A percentile compares a stretch with the other conserved stretches of the same genome.
Conservation (phyloP, 2,797 vertebrate species). For the Dicrostonyx torquatus region DNA sequence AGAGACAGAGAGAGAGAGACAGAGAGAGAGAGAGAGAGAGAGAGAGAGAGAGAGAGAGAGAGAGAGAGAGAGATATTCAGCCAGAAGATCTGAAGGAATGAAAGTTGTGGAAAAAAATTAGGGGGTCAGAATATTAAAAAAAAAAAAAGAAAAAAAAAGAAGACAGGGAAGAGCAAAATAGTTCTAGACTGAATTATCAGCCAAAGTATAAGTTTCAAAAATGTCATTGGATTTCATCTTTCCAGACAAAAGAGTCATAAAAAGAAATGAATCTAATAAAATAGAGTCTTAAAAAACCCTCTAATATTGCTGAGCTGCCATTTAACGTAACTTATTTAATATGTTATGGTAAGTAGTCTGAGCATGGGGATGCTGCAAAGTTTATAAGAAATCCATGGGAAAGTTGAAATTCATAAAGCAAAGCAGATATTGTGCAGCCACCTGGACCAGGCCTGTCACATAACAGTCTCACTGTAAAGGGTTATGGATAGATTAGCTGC, state of each 20-base stretch:
- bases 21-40: neutral
- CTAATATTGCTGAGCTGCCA: slow-evolving; percentile 11
- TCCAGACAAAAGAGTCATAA: slow-evolving; percentile 31
- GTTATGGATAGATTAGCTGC: neutral
- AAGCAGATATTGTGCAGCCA: neutral
- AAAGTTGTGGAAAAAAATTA: slow-evolving; percentile 17
- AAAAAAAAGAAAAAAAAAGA: no score
- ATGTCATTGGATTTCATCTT: slow-evolving; percentile 39
- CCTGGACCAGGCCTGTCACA: neutral
- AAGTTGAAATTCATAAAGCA: slow-evolving; percentile 51
- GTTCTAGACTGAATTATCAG: slow-evolving; percentile 47
- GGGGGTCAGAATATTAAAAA: neutral
- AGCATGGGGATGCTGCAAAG: neutral
- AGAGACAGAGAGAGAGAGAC: no score
- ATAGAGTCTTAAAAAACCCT: neutral
- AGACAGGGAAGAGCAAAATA: neutral
- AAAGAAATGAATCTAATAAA: slow-evolving; percentile 48
- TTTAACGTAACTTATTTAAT: slow-evolving; percentile 47
- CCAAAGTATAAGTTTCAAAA: slow-evolving; percentile 51
- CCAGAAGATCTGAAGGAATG: slow-evolving; percentile 19
- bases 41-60: neutral
- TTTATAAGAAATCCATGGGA: slow-evolving; percentile 31
- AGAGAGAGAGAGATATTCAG: neutral
- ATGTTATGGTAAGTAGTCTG: slow-evolving; percentile 19
- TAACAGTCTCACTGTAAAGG: slow-evolving; percentile 55